Evolutionary conservation across 2,888 invertebrate genomes (phyloP).

Genomic region (Agrotis clavis): DNA sequence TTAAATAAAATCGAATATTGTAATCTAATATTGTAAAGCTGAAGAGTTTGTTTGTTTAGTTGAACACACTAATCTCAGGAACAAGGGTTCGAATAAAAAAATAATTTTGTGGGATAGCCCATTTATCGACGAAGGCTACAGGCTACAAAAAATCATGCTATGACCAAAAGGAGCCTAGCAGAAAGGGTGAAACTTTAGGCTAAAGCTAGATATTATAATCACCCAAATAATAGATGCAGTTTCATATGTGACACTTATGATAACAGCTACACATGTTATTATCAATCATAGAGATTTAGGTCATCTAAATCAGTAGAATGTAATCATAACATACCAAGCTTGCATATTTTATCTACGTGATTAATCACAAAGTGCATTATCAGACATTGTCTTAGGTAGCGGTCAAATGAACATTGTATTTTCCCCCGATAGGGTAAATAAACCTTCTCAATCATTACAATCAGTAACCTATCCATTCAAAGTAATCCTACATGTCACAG

Average conservation of each 20-base stretch:
- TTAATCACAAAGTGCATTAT: conserved; percentile 36
- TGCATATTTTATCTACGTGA: conserved; percentile 34
- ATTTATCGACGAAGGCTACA: no score
- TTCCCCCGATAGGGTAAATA: conserved; percentile 16
- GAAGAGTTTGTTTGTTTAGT: no score
- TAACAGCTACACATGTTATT: conserved; percentile 25
- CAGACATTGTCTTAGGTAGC: conserved; percentile 4
- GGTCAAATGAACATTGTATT: neutral
- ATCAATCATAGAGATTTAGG: conserved; percentile 48
- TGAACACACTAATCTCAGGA: no score
- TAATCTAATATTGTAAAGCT: no score
- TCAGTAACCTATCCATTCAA: conserved; percentile 41
- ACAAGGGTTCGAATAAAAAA: no score
- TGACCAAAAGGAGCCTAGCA: no score
- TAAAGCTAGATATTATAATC: no score
- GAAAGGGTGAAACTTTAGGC: no score
- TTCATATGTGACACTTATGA: conserved; percentile 21
- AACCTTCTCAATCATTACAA: conserved; percentile 46
- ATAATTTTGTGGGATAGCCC: no score
- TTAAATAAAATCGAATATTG: neutral
- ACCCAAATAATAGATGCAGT: neutral
- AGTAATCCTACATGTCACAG: conserved; percentile 22
- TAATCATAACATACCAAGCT: conserved; percentile 19
- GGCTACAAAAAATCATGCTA: no score
- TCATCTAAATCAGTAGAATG: conserved; percentile 31